These are phyloP conservation scores for Pentalonia nigronervosa DNA, from an alignment of 1,140 invertebrate species.

Conservation along the genomic window DNA sequence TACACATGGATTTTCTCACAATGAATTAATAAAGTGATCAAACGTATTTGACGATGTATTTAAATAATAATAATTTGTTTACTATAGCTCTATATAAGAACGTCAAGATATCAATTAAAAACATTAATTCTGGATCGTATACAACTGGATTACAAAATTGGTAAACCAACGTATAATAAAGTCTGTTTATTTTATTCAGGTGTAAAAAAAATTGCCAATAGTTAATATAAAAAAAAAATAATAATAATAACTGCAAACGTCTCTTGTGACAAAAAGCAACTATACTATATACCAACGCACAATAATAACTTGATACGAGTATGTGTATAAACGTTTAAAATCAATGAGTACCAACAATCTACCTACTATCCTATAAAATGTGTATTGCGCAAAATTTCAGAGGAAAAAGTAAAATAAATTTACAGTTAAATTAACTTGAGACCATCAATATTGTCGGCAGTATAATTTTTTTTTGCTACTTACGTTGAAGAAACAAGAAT, in stretches of 20 bases:
- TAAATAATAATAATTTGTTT: neutral
- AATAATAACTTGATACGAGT: neutral
- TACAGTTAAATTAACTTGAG: neutral
- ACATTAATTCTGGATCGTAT: neutral
- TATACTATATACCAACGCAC: neutral
- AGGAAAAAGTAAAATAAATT: neutral
- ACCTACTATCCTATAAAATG: neutral
- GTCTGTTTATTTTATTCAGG: neutral
- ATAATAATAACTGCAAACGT: neutral
- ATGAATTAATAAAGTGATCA: neutral
- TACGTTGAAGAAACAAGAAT: neutral
- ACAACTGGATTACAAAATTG: neutral
- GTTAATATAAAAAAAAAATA: neutral
- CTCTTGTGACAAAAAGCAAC: neutral
- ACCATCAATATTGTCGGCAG: neutral
- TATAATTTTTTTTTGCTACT: neutral
- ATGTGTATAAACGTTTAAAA: neutral
- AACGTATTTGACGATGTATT: neutral
- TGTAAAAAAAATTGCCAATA: neutral
- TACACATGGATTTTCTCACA: neutral
- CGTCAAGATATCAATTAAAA: neutral
- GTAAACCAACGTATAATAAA: neutral
- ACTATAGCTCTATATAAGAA: neutral
- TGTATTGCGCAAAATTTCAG: neutral
- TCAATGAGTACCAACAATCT: neutral